These are phyloP conservation scores for Catocala fraxini DNA, from an alignment of 2,888 invertebrate species.

Conservation along the genomic window DNA sequence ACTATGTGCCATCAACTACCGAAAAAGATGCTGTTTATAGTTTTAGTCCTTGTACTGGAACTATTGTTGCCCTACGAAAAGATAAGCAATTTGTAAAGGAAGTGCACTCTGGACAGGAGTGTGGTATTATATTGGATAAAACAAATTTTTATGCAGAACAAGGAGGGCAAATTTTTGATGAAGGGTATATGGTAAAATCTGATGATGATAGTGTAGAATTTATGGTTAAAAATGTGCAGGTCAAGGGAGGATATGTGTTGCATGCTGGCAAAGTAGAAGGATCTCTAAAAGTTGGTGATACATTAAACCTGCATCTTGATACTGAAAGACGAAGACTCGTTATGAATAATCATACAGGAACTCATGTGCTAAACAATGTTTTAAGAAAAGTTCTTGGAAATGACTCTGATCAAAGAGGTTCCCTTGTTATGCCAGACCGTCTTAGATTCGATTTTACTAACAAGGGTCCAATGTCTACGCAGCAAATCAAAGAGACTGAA, in stretches of 20 bases:
- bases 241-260: constrained; percentile 98
- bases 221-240: constrained; percentile 96
- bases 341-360: constrained; percentile 99
- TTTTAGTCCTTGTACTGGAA: constrained; percentile 91
- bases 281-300: constrained; percentile 94
- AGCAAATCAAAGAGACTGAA: constrained; percentile 96
- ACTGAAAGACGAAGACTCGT: constrained; percentile 94
- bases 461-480: constrained; percentile 95
- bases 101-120: constrained; percentile 94
- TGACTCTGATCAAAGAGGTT: constrained; percentile 98
- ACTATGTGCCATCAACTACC: constrained; percentile 90
- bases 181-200: constrained; percentile 95
- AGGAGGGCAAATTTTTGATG: constrained; percentile 99
- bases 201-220: constrained; percentile 96
- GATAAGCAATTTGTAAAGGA: constrained; percentile 95
- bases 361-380: constrained; percentile 98
- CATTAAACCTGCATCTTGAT: constrained; percentile 93
- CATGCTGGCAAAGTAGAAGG: constrained; percentile 97
- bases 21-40: constrained; percentile 91
- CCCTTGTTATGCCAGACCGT: constrained; percentile 98
- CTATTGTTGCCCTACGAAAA: constrained; percentile 93
- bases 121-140: constrained; percentile 96
- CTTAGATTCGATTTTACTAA: constrained; percentile 99
- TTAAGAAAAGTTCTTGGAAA: constrained; percentile 95
- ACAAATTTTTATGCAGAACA: constrained; percentile 99